Base-by-base conservation (phyloP, 2,888 invertebrate genomes). In the Acrobasis suavella region DNA sequence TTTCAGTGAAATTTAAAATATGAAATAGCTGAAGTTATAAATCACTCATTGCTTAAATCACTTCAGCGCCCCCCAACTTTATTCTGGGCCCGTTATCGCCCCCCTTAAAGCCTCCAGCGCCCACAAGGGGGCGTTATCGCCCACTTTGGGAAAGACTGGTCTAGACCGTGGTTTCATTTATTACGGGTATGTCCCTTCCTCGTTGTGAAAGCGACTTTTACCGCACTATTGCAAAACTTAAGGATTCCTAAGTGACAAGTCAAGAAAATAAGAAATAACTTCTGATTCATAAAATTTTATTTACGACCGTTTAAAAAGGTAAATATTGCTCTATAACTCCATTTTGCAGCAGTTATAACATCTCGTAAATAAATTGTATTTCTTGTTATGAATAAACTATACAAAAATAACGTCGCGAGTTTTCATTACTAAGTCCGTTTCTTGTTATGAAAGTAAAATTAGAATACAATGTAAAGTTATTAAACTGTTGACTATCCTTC, bases 381-480 rank as follows among this genome's bases (percentile, higher is more conserved):
- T 78, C 77, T 84, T 75, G 77, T 39, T 65, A 64, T 63, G 75
- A 84, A 88, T 89, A 88, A 78, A 84, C 83, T 88, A 76, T 89
- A 87, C 77, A 89, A 90, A 90, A 90, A 89, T 89, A 88, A 89
- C 78, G 71, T 62, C 73, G 72, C 68, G 76, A 72, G 74, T 73
- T 71, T 74, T 68, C 67, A 69, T 65, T 67, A 65, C 46, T 46
- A 46, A 46, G 46, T 59, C 58, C 49, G 46, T 32, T 38, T 38
- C 64, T 73, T 69, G 71, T 77, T 84, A 86, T 69, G 80, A 82
- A 58, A 87, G 62, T 66, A 88, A 66, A 72, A 84, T 70, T 71
- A 83, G 76, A 74, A 86, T 63, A 37, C 80, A 77, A 73, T 80
- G 73, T 68, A 85, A 72, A 69, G 72, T 66, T 68, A 86, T 54